Conservation (phyloP, 1,140 invertebrate genomes). For the Vanessa atalanta region DNA sequence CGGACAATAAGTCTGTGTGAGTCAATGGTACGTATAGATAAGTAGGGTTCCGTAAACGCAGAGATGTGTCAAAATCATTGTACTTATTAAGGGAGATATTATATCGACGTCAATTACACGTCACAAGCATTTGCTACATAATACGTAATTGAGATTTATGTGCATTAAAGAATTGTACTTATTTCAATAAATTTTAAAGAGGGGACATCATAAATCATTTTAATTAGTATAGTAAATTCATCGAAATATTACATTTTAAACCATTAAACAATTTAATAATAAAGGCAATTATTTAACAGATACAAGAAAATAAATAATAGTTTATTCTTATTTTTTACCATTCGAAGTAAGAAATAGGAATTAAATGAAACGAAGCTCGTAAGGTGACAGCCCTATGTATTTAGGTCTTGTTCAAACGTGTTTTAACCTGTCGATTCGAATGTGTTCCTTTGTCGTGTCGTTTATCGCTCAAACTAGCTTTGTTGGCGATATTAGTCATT, state of each 20-base stretch:
- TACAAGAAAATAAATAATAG: not conserved
- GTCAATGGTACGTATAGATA: slow-evolving; percentile 32
- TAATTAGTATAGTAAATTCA: too few relatives aligned
- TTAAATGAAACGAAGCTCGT: not conserved
- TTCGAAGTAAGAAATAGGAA: too few relatives aligned
- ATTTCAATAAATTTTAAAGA: too few relatives aligned
- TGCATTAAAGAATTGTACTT: too few relatives aligned
- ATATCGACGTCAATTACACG: too few relatives aligned
- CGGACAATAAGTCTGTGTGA: slow-evolving; percentile 27
- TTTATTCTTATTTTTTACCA: too few relatives aligned
- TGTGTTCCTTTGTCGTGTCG: slow-evolving; percentile 55
- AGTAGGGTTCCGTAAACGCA: slow-evolving; percentile 5
- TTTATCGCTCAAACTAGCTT: slow-evolving; percentile 47
- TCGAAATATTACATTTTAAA: too few relatives aligned
- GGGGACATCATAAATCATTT: too few relatives aligned
- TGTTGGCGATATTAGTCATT: slow-evolving; percentile 24
- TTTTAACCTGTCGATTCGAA: slow-evolving; percentile 65
- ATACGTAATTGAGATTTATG: too few relatives aligned
- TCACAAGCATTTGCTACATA: too few relatives aligned
- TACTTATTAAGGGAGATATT: not conserved
- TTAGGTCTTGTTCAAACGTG: slow-evolving; percentile 43
- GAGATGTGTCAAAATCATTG: not conserved
- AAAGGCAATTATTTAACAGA: not conserved
- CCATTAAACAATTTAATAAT: too few relatives aligned
- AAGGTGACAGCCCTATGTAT: slow-evolving; percentile 3